A percentile compares a stretch with the other conserved stretches of the same genome.
These are phyloP conservation scores for Scaptomyza hsui DNA, from an alignment of 1,140 invertebrate species.

Conservation along the genomic window DNA sequence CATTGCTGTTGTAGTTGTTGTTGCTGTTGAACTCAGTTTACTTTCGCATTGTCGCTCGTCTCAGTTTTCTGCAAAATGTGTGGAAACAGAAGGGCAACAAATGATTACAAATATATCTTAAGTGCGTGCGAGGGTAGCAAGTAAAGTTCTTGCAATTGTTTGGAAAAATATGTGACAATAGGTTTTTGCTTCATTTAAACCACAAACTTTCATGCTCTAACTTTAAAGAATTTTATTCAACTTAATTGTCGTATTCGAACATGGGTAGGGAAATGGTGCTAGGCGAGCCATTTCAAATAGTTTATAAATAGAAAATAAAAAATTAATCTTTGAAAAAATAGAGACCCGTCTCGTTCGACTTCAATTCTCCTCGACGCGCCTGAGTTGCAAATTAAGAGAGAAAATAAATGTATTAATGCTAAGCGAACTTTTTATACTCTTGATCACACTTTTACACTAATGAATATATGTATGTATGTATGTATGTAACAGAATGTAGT, in stretches of 20 bases:
- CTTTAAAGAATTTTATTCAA: too few relatives aligned
- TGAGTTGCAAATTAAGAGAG: conserved; percentile 58
- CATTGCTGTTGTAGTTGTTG: conserved; percentile 44
- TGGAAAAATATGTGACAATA: neutral
- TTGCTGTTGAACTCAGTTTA: conserved; percentile 47
- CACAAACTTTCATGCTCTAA: too few relatives aligned
- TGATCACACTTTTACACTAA: too few relatives aligned
- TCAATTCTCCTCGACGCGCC: conserved; percentile 7
- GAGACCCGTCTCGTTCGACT: conserved; percentile 1
- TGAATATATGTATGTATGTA: neutral
- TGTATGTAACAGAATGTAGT: neutral
- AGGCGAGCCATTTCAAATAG: too few relatives aligned
- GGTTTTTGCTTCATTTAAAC: too few relatives aligned
- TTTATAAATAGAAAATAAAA: too few relatives aligned
- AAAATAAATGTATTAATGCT: conserved; percentile 16
- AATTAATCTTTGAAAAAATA: too few relatives aligned
- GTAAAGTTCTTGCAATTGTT: too few relatives aligned
- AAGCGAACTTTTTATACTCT: conserved; percentile 19
- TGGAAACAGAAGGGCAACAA: conserved; percentile 62
- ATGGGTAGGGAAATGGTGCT: too few relatives aligned
- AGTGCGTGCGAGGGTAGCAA: conserved; percentile 18
- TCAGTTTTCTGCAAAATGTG: conserved; percentile 67
- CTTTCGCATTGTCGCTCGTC: conserved; percentile 77
- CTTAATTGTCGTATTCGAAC: too few relatives aligned
- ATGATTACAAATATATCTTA: conserved; percentile 32